Conservation (phyloP, 2,113 vertebrate genomes). For the Bostrychus sinensis region DNA sequence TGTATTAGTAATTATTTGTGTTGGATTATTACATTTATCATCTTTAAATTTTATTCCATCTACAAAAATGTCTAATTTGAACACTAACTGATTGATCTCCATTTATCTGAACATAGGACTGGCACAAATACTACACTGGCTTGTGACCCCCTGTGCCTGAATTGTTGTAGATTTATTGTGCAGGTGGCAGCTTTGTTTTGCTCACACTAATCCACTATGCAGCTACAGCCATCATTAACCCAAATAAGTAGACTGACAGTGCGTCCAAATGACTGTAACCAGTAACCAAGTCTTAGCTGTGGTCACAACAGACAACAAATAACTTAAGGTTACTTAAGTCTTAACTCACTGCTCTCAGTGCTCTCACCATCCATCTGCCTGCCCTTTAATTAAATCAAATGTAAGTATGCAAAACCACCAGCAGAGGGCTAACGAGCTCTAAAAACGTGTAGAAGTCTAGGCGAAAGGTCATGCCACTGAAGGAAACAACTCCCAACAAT, state of each 20-base stretch:
- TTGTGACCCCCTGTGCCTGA: too few species aligned
- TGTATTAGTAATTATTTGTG: too few species aligned
- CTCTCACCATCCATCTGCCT: too few species aligned
- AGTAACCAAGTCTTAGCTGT: not conserved
- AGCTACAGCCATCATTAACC: conserved; percentile 64
- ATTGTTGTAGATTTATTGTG: conserved; percentile 22
- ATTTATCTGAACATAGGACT: too few species aligned
- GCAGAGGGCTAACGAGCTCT: conserved; percentile 54
- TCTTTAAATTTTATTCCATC: too few species aligned
- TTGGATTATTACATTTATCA: too few species aligned
- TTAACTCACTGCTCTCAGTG: too few species aligned
- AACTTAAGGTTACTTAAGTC: not conserved
- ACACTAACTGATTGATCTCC: too few species aligned
- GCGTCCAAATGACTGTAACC: conserved; percentile 19
- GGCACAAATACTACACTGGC: too few species aligned
- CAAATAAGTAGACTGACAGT: conserved; percentile 46
- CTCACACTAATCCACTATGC: conserved; percentile 63
- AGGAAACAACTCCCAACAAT: too few species aligned
- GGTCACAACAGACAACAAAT: not conserved
- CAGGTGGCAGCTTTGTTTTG: conserved; percentile 39
- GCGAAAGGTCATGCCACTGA: not conserved
- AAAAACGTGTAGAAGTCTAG: not conserved
- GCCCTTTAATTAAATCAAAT: not conserved
- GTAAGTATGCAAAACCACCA: conserved; percentile 42
- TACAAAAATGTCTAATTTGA: too few species aligned